These are phyloP conservation scores for Cacatua alba DNA, from an alignment of 2,113 vertebrate genomes.

Conservation along the genomic window DNA sequence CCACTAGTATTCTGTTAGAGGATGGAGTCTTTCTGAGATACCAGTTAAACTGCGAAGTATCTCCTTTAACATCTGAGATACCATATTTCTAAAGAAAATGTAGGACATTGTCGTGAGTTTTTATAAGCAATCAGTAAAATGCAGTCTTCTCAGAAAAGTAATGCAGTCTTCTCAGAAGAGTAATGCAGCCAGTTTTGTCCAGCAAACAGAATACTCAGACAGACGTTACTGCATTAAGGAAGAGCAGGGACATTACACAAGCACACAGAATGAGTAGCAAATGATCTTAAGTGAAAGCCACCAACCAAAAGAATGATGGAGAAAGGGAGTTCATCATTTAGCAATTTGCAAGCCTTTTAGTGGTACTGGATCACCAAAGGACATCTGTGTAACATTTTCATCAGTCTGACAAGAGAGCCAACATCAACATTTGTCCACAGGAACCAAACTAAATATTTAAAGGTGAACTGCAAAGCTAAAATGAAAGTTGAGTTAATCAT, in stretches of 20 bases:
- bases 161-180: background rate
- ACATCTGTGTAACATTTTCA: constrained; percentile 74
- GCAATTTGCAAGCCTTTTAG: constrained; percentile 49
- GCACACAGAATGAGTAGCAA: background rate
- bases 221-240: background rate
- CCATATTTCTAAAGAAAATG: background rate
- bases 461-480: constrained; percentile 68
- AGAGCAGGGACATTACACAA: background rate
- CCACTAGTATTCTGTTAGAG: background rate
- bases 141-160: background rate
- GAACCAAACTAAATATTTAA: constrained; percentile 75
- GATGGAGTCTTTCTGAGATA: background rate
- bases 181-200: background rate
- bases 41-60: background rate
- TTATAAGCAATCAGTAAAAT: background rate
- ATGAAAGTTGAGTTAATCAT: constrained; percentile 68
- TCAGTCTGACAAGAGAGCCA: constrained; percentile 64
- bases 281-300: background rate
- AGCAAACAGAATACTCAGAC: background rate
- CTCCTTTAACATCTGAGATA: background rate
- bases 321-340: constrained; percentile 63
- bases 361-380: constrained; percentile 62
- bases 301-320: constrained; percentile 28
- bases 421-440: constrained; percentile 69
- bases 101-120: background rate